These are phyloP conservation scores for Schlechtendalia chinensis DNA, from an alignment of 1,140 invertebrate genomes.

Conservation along the genomic window DNA sequence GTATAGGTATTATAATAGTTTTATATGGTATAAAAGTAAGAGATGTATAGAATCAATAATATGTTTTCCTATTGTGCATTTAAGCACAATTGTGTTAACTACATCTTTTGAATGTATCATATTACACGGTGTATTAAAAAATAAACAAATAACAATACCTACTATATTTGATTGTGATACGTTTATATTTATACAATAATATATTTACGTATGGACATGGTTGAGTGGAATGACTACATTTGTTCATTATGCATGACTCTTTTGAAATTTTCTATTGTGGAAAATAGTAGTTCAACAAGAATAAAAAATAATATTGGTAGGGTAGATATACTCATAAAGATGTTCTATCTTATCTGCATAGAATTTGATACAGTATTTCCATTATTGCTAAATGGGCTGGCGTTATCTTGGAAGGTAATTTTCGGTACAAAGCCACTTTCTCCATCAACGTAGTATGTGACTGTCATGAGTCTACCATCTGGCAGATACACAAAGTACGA, in stretches of 20 bases:
- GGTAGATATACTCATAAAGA: background rate
- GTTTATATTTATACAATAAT: background rate
- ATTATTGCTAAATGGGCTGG: slow-evolving; percentile 58
- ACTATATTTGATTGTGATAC: background rate
- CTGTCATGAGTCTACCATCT: slow-evolving; percentile 61
- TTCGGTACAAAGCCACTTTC: slow-evolving; percentile 69
- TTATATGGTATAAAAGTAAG: background rate
- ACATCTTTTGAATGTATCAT: background rate
- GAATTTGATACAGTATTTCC: slow-evolving; percentile 18
- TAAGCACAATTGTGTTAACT: background rate
- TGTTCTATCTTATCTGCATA: slow-evolving; percentile 8
- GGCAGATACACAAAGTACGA: slow-evolving; percentile 50
- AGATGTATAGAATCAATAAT: background rate
- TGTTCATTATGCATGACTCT: background rate
- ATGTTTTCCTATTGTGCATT: background rate
- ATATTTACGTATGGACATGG: background rate
- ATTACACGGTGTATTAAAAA: background rate
- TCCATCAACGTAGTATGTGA: slow-evolving; percentile 67
- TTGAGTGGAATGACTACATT: background rate
- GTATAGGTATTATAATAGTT: background rate
- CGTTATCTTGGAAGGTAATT: slow-evolving; percentile 62
- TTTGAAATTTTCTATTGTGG: background rate
- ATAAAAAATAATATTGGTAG: background rate
- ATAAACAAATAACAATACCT: slow-evolving; percentile 3
- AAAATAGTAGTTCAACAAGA: background rate